These are phyloP conservation scores for Temnopleurus reevesii DNA, from an alignment of 53 echinoderm and acorn worm genomes.

Conservation along the genomic window DNA sequence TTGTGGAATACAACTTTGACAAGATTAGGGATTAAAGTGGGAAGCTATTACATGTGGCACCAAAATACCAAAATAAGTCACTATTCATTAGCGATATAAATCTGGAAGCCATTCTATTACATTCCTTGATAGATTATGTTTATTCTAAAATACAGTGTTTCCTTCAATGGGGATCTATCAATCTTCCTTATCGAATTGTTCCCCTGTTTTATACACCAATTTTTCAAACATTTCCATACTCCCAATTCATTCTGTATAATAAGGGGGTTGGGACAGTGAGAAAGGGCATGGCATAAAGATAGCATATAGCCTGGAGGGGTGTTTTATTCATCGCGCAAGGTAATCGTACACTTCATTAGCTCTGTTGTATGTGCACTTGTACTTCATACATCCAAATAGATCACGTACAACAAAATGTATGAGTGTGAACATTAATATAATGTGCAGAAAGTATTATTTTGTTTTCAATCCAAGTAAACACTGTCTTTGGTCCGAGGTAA, in stretches of 20 bases:
- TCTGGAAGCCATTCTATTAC: neutral
- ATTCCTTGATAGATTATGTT: conserved; percentile 46
- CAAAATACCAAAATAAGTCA: too few relatives aligned
- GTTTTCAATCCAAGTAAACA: too few relatives aligned
- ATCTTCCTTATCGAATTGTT: conserved; percentile 10
- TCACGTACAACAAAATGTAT: neutral
- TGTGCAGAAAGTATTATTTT: too few relatives aligned
- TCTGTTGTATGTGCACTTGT: neutral
- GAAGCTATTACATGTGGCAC: too few relatives aligned
- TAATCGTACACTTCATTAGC: neutral
- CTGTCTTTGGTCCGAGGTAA: too few relatives aligned
- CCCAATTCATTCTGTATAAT: neutral
- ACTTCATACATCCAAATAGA: too few relatives aligned
- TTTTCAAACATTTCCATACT: conserved; percentile 12
- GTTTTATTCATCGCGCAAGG: neutral
- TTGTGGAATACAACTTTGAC: too few relatives aligned
- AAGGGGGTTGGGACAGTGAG: neutral
- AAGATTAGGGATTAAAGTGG: too few relatives aligned
- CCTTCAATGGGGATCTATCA: neutral
- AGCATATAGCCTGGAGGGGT: conserved; percentile 11
- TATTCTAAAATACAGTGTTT: conserved; percentile 22
- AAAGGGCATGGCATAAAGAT: neutral
- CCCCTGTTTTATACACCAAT: conserved; percentile 31
- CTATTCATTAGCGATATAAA: too few relatives aligned
- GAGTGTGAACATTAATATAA: too few relatives aligned